Evolutionary conservation across 2,797 vertebrate species (phyloP), one percentile per base, ranked within the genome.

Genomic region (Cuculus canorus): DNA sequence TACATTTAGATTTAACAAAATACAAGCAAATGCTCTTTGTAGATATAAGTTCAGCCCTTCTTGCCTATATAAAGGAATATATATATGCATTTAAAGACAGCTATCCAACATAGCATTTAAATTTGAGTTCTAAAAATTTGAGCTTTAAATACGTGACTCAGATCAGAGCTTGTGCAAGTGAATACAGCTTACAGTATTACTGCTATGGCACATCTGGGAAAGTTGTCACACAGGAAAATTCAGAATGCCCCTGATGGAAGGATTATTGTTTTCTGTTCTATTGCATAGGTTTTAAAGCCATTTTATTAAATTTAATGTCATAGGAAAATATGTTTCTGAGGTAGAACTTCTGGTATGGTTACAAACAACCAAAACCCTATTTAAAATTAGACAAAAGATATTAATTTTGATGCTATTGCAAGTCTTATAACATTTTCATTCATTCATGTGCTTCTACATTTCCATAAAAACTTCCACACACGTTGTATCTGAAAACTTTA

Each of bases 271-370:
- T 92, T 80, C 24, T 71, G 13, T 75, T 81, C 37, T 13, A 25
- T 11, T 71, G 33, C 25, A 50, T 13, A 66, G 18, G 25, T 12
- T 59, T 88, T 45, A 14, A 66, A 61, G 11, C 2, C 43, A 25
- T 72, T 76, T 77, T 69, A 56, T 69, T 54, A 43, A 76, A 72
- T 33, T 56, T 82, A 69, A 60, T 4, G 15, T 33, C 68, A 48
- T 11, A 57, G 22, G 22, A 86, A 63, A 63, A 47, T 37, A 66
- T 8, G 13, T 39, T 86, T 68, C 48, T 64, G 61, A 75, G 80
- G 33, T 12, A 66, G 27, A 66, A 0, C 0, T 45, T 69, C 50
- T 57, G 9, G 10, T 65, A 25, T 18, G 7, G 9, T 27, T 52
- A 33, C 86, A 65, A 88, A 41, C 30, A 73, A 73, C 1, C 8